A percentile compares a stretch with the other conserved stretches of the same genome.
These are phyloP conservation scores for Valencia hispanica DNA, from an alignment of 2,797 vertebrate species.

Conservation along the genomic window DNA sequence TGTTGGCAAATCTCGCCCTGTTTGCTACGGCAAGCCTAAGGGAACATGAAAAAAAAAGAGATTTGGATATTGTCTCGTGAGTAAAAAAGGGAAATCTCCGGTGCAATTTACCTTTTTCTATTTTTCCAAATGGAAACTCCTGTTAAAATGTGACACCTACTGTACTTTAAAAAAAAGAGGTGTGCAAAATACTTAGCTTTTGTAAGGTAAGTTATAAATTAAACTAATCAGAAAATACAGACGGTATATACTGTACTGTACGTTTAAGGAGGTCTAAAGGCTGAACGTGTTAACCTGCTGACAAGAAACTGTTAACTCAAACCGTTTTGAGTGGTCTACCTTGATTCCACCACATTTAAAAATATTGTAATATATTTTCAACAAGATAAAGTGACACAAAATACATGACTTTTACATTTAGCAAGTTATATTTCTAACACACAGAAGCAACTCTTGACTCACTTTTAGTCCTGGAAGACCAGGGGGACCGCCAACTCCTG, in stretches of 20 bases:
- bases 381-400: not conserved
- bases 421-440: not conserved
- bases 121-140: no score
- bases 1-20: no score
- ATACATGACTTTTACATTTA: not conserved
- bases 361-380: not conserved
- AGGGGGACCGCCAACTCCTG: conserved; percentile 56
- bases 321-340: not conserved
- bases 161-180: not conserved
- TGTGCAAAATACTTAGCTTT: not conserved
- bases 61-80: no score
- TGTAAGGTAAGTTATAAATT: not conserved
- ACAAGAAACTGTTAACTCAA: not conserved
- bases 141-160: no score
- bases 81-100: no score
- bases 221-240: not conserved
- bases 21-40: no score
- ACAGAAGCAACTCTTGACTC: conserved; percentile 25
- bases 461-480: conserved; percentile 74
- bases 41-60: no score
- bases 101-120: no score
- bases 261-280: no score
- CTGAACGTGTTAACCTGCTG: not conserved
- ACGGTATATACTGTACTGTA: not conserved
- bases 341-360: not conserved